phyloP scores from a whole-genome alignment of 2,888 invertebrate species.

The Apantesis nais region DNA sequence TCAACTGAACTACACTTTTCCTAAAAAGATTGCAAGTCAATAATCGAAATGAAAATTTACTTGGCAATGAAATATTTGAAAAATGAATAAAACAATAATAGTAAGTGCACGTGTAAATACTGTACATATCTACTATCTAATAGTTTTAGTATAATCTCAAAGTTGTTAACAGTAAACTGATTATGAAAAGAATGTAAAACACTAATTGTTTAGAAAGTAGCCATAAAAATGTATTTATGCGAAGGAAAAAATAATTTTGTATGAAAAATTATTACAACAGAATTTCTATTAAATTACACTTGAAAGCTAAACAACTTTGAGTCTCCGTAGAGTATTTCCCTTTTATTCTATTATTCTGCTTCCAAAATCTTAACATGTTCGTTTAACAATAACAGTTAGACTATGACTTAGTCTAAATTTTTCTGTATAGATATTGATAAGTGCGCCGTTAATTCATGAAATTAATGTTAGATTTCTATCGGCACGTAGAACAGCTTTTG shows the following conservation, averaged over 20 bases:
- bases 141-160: too few relatives aligned
- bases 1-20: too few relatives aligned
- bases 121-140: too few relatives aligned
- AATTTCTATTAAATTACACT: neutral
- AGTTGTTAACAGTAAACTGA: too few relatives aligned
- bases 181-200: too few relatives aligned
- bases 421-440: neutral
- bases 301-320: neutral
- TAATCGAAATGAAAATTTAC: too few relatives aligned
- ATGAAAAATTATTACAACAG: neutral
- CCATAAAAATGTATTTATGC: too few relatives aligned
- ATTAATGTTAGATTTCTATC: slow-evolving; percentile 31
- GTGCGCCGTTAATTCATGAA: neutral
- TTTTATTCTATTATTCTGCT: neutral
- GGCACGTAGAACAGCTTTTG: slow-evolving; percentile 29
- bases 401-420: neutral
- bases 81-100: too few relatives aligned
- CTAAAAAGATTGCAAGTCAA: too few relatives aligned
- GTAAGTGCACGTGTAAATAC: too few relatives aligned
- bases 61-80: too few relatives aligned
- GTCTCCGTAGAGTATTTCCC: neutral
- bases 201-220: too few relatives aligned
- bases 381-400: neutral
- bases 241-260: neutral
- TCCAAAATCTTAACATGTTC: neutral